phyloP scores from a whole-genome alignment of 1,140 invertebrate genomes.

The Piezodorus guildinii region DNA sequence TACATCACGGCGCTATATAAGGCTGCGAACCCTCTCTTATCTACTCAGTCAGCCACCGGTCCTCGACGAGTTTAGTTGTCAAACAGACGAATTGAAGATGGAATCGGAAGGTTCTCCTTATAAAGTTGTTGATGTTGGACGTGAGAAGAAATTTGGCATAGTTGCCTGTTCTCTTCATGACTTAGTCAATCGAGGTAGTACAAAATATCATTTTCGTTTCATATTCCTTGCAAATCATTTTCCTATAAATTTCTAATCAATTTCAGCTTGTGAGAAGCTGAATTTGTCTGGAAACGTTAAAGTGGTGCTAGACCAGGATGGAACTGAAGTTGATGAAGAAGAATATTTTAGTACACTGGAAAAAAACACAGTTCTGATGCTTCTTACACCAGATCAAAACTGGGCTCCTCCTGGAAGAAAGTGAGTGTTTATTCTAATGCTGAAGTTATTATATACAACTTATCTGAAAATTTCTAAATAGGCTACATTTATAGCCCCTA shows the following conservation, averaged over 20 bases:
- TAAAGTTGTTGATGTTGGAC: conserved; percentile 54
- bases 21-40: not conserved
- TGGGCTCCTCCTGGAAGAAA: conserved; percentile 28
- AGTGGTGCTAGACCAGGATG: conserved; percentile 69
- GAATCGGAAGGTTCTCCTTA: conserved; percentile 35
- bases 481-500: no score
- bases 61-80: no score
- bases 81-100: not conserved
- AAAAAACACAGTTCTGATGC: conserved; percentile 67
- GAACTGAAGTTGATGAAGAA: conserved; percentile 77
- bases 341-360: conserved; percentile 77
- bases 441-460: no score
- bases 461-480: no score
- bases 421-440: conserved; percentile 15
- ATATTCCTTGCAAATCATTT: not conserved
- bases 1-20: not conserved
- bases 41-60: not conserved
- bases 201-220: not conserved
- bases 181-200: conserved; percentile 47
- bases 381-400: conserved; percentile 39
- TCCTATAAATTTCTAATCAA: not conserved
- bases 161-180: conserved; percentile 64
- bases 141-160: conserved; percentile 66
- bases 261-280: conserved; percentile 44
- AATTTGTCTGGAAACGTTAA: conserved; percentile 45